phyloP scores from a whole-genome alignment of 2,113 vertebrate species.

The Rhinopomastus cyanomelas region DNA sequence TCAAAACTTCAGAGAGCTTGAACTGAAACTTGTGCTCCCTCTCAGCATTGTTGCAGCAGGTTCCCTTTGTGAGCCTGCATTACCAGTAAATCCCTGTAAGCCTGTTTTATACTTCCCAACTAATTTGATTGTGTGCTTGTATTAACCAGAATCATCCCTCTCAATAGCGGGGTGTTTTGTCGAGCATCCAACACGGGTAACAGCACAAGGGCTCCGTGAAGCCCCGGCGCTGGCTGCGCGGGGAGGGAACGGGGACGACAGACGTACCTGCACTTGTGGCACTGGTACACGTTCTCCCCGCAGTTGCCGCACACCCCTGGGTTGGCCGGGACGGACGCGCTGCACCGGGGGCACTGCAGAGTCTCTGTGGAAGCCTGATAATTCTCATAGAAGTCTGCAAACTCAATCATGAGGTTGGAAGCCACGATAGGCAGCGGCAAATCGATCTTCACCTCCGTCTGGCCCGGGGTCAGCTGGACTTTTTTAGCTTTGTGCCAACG shows the following conservation, averaged over 20 bases:
- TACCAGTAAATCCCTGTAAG: conserved; percentile 57
- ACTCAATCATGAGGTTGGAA: conserved; percentile 98
- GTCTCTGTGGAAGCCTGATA: conserved; percentile 98
- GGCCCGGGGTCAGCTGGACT: conserved; percentile 93
- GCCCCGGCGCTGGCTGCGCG: accelerated
- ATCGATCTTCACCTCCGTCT: conserved; percentile 98
- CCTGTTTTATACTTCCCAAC: conserved; percentile 61
- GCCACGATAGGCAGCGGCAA: conserved; percentile 95
- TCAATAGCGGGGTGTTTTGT: background rate
- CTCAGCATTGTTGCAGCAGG: background rate
- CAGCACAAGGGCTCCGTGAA: background rate
- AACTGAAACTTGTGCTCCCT: background rate
- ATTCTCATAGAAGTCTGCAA: conserved; percentile 98
- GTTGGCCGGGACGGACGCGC: conserved; percentile 95
- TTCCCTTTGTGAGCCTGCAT: conserved; percentile 37
- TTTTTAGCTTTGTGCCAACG: conserved; percentile 99
- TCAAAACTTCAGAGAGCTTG: background rate
- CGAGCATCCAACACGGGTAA: background rate
- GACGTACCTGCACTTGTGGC: conserved; percentile 95
- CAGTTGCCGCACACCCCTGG: conserved; percentile 98
- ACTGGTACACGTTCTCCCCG: conserved; percentile 97
- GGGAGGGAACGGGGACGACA: background rate
- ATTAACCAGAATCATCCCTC: background rate
- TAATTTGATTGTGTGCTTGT: conserved; percentile 38
- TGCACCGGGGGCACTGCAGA: conserved; percentile 96